phyloP scores from a whole-genome alignment of 2,888 invertebrate species.

The Tetranychus truncatus region DNA sequence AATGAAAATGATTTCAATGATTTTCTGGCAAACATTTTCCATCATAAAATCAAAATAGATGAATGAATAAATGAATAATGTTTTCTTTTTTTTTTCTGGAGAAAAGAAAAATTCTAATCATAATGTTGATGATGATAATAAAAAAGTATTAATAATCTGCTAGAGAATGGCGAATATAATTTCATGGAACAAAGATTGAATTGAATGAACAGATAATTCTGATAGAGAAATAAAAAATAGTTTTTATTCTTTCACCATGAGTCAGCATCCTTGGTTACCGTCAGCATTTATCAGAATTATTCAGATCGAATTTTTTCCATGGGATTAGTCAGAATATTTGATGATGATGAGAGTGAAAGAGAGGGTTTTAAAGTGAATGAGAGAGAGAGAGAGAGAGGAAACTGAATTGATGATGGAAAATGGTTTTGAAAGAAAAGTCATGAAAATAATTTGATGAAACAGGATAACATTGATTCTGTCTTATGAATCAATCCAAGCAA shows the following conservation, averaged over 20 bases:
- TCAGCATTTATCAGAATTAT: slow-evolving; percentile 1
- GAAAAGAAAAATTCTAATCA: background rate
- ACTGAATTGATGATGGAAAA: background rate
- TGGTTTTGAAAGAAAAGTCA: background rate
- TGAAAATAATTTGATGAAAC: background rate
- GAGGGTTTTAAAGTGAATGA: background rate
- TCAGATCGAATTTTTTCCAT: background rate
- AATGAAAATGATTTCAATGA: background rate
- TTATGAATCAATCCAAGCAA: background rate
- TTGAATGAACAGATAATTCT: background rate
- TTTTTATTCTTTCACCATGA: background rate
- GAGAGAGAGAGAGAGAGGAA: background rate
- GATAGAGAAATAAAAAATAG: background rate
- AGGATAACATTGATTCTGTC: background rate
- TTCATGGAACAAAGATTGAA: slow-evolving; percentile 1
- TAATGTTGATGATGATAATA: background rate
- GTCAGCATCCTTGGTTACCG: background rate
- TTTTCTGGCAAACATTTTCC: background rate
- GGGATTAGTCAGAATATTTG: slow-evolving; percentile 1
- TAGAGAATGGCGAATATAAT: background rate
- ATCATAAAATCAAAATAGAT: background rate
- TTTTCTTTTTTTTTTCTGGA: background rate
- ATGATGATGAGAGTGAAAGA: background rate
- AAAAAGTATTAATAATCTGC: too few species aligned
- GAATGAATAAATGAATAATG: background rate